A percentile compares a stretch with the other conserved stretches of the same genome.
Evolutionary conservation across 2,797 vertebrate species (phyloP).

Genomic region (Premnoplex brunnescens): DNA sequence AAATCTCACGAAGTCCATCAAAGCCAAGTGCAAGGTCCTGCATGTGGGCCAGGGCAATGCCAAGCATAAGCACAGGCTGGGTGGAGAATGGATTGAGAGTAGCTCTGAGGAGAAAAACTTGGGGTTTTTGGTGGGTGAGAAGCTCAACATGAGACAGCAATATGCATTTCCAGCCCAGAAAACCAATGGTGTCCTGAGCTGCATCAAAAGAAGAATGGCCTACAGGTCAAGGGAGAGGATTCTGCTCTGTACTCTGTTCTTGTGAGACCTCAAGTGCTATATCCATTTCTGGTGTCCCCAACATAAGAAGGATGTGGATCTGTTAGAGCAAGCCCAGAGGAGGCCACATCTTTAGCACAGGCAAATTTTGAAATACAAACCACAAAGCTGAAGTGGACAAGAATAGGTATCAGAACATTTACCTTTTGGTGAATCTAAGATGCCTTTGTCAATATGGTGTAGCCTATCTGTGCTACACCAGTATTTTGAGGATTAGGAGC

Average conservation of each 20-base stretch:
- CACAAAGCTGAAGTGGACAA: neutral
- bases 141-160: neutral
- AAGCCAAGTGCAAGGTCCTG: neutral
- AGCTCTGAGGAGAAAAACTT: neutral
- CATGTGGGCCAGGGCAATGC: neutral
- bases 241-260: accelerated
- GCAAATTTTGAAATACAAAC: neutral
- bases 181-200: neutral
- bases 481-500: neutral
- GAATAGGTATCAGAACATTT: neutral
- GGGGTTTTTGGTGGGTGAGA: neutral
- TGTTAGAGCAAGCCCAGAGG: accelerated
- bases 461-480: neutral
- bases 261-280: neutral
- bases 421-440: neutral
- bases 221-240: neutral
- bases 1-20: neutral
- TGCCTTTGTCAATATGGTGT: neutral
- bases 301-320: neutral
- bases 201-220: neutral
- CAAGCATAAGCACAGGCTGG: neutral
- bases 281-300: neutral
- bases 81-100: neutral
- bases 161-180: neutral
- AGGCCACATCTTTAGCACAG: neutral